Evolutionary conservation across 2,797 vertebrate species (phyloP).

Genomic region (Sylvilagus floridanus): DNA sequence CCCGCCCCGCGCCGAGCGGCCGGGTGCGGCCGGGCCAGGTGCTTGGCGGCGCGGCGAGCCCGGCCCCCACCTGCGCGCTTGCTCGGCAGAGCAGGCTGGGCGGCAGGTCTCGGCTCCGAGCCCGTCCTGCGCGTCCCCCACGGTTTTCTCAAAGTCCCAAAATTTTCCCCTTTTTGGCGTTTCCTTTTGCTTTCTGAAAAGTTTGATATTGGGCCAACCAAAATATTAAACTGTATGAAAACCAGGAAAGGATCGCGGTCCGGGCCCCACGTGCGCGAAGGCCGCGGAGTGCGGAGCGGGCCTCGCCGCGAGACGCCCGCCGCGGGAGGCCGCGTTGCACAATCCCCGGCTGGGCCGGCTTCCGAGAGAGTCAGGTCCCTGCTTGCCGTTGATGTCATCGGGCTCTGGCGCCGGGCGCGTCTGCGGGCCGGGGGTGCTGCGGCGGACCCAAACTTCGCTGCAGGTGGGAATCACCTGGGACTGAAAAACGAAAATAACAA

Average conservation of each 20-base stretch:
- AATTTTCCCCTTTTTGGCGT: background rate
- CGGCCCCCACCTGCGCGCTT: background rate
- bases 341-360: conserved; percentile 80
- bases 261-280: background rate
- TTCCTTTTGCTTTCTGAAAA: background rate
- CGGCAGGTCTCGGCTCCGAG: background rate
- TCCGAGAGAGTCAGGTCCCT: conserved; percentile 85
- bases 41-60: background rate
- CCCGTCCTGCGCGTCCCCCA: background rate
- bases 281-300: background rate
- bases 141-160: background rate
- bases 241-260: background rate
- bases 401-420: background rate
- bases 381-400: conserved; percentile 86
- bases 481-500: background rate
- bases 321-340: conserved; percentile 84
- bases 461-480: background rate
- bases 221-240: conserved; percentile 46
- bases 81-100: accelerated
- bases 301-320: conserved; percentile 81
- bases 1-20: too few relatives aligned
- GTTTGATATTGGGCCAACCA: conserved; percentile 51
- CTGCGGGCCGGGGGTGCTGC: background rate
- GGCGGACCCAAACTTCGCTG: background rate
- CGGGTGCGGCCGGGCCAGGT: background rate